Conservation (phyloP, 2,113 vertebrate genomes). For the Hylia prasina region DNA sequence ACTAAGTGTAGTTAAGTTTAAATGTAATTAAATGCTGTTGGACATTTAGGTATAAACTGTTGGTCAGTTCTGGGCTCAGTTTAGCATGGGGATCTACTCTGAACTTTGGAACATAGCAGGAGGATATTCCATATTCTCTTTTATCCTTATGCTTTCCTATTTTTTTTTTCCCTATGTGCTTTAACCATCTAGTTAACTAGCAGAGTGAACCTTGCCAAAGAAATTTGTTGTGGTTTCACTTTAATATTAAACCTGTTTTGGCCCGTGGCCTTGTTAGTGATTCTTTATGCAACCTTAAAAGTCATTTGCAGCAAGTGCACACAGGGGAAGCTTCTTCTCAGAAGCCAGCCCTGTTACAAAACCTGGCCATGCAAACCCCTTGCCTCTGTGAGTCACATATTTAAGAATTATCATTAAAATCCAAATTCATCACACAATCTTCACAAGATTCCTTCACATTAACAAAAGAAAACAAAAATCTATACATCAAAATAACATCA, state of each 20-base stretch:
- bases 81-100: neutral
- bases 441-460: neutral
- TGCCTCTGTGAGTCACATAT: neutral
- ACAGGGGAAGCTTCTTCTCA: neutral
- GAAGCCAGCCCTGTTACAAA: neutral
- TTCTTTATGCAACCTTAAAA: neutral
- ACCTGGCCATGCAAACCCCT: neutral
- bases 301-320: fast-evolving
- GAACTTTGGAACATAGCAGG: neutral
- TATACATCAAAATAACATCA: neutral
- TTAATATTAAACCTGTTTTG: neutral
- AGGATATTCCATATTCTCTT: neutral
- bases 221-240: neutral
- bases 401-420: neutral
- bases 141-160: neutral
- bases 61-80: neutral
- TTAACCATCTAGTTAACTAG: neutral
- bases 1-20: neutral
- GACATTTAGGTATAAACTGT: neutral
- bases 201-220: neutral
- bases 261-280: neutral
- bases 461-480: neutral
- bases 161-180: neutral
- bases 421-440: neutral
- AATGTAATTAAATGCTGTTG: neutral